phyloP scores from a whole-genome alignment of 2,888 invertebrate genomes.

The Scaeva pyrastri region DNA sequence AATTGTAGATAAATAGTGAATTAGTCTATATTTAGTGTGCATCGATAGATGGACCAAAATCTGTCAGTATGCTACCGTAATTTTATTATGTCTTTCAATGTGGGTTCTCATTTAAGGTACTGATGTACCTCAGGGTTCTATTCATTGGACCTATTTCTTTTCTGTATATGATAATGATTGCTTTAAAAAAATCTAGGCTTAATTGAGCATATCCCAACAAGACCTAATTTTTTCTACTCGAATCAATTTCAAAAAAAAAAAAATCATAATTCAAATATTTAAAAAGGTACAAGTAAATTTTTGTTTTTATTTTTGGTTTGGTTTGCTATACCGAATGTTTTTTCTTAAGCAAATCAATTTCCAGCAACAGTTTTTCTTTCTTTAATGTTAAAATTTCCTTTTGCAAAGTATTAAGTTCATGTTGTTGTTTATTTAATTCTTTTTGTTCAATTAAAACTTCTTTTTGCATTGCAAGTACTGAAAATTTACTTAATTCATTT shows the following conservation, averaged over 20 bases:
- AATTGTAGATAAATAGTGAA: neutral
- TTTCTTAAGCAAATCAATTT: neutral
- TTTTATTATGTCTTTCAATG: no score
- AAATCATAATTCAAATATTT: neutral
- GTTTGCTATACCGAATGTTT: neutral
- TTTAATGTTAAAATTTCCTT: slow-evolving; percentile 10
- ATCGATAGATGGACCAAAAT: no score
- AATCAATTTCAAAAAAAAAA: no score
- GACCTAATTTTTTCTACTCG: no score
- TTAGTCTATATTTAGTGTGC: no score
- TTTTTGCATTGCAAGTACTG: neutral
- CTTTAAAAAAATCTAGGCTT: no score
- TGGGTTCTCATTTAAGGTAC: no score
- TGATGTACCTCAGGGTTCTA: no score
- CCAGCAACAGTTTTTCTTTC: neutral
- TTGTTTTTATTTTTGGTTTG: neutral
- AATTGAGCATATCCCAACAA: no score
- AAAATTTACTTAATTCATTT: neutral
- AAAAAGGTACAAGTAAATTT: neutral
- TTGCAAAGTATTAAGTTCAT: neutral
- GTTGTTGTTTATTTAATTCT: neutral
- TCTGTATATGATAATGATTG: no score
- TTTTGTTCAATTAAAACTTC: slow-evolving; percentile 15
- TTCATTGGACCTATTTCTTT: no score
- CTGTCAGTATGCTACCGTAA: no score